phyloP scores from a whole-genome alignment of 2,888 invertebrate genomes.

The Sclerodermus sp. region DNA sequence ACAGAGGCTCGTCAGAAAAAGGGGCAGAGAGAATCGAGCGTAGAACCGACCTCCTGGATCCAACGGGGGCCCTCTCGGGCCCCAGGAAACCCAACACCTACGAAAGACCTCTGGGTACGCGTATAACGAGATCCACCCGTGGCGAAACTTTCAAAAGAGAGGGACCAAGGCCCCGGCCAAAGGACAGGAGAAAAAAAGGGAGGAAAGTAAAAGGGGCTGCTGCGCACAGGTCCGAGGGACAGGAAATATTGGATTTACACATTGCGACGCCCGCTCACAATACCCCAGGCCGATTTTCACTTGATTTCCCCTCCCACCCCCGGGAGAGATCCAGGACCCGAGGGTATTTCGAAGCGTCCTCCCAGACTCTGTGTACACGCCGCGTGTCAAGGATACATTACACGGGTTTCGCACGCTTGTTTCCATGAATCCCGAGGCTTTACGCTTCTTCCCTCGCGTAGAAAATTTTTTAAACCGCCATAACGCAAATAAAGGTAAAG shows the following conservation, averaged over 20 bases:
- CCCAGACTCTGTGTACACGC: neutral
- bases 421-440: constrained; percentile 9
- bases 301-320: constrained; percentile 1
- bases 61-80: neutral
- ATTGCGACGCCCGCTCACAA: constrained; percentile 48
- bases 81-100: constrained; percentile 47
- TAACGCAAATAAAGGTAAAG: no score
- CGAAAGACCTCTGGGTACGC: constrained; percentile 30
- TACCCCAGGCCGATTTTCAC: constrained; percentile 20
- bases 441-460: no score
- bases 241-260: constrained; percentile 50
- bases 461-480: no score
- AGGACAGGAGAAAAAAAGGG: constrained; percentile 19
- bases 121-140: constrained; percentile 46
- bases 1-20: constrained; percentile 8
- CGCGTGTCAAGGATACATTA: neutral
- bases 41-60: neutral
- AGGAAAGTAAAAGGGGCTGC: constrained; percentile 23
- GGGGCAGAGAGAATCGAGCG: constrained; percentile 21
- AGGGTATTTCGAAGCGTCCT: constrained; percentile 1
- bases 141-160: constrained; percentile 35
- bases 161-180: constrained; percentile 17
- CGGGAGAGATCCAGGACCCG: neutral
- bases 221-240: constrained; percentile 28
- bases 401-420: constrained; percentile 9